Conservation (phyloP, 2,888 invertebrate genomes). For the Drosophila barbarae region DNA sequence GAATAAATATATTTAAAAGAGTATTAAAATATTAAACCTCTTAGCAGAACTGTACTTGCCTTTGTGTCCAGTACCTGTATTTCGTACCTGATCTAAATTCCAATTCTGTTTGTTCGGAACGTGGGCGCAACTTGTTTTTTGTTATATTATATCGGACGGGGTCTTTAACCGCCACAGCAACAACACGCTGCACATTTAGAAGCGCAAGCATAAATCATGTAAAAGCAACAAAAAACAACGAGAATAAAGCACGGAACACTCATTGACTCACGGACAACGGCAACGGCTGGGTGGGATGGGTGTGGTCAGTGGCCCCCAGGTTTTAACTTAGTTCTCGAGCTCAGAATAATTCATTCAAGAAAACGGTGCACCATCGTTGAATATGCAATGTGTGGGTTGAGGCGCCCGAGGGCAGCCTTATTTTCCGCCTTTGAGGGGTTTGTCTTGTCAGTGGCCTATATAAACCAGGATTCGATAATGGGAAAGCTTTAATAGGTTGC, state of each 20-base stretch:
- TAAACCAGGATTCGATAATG: neutral
- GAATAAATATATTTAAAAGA: neutral
- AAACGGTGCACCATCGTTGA: slow-evolving; percentile 55
- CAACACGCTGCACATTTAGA: slow-evolving; percentile 40
- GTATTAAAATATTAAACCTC: neutral
- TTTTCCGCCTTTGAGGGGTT: neutral
- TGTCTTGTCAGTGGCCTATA: neutral
- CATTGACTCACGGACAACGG: slow-evolving; percentile 18
- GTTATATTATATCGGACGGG: slow-evolving; percentile 19
- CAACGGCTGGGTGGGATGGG: slow-evolving; percentile 36
- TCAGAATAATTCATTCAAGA: slow-evolving; percentile 71
- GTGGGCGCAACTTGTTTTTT: slow-evolving; percentile 27
- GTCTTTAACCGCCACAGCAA: slow-evolving; percentile 57
- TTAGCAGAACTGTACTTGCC: slow-evolving; percentile 7
- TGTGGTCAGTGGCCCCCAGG: slow-evolving; percentile 67
- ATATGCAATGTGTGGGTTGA: slow-evolving; percentile 56
- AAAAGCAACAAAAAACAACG: slow-evolving; percentile 23
- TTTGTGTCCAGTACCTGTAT: slow-evolving; percentile 9
- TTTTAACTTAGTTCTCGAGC: slow-evolving; percentile 40
- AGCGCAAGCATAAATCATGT: slow-evolving; percentile 47
- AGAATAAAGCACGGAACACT: slow-evolving; percentile 30
- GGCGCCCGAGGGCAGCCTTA: neutral
- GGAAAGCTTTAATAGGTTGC: neutral
- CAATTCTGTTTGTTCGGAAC: slow-evolving; percentile 7
- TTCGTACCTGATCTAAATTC: slow-evolving; percentile 26